Evolutionary conservation across 2,888 invertebrate genomes (phyloP).

Genomic region (Nycteola revayana): DNA sequence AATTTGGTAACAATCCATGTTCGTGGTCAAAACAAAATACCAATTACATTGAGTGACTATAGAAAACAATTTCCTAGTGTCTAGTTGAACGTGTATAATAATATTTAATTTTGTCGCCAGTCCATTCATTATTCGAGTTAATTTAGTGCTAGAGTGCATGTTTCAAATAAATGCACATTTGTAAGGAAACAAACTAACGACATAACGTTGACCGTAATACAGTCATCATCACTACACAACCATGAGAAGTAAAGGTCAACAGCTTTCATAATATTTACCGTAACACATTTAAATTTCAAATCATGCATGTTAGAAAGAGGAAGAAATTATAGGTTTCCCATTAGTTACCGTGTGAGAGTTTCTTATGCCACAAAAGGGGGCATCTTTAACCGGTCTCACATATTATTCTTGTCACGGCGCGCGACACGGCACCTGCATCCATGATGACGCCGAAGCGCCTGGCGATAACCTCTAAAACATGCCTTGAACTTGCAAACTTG

Average conservation of each 20-base stretch:
- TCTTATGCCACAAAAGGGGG: slow-evolving; percentile 50
- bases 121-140: too few species aligned
- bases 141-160: too few species aligned
- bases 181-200: slow-evolving; percentile 2
- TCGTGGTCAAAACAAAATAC: slow-evolving; percentile 29
- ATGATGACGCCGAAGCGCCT: slow-evolving; percentile 52
- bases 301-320: slow-evolving; percentile 40
- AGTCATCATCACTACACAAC: slow-evolving; percentile 9
- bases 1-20: slow-evolving; percentile 37
- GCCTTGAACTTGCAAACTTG: slow-evolving; percentile 46
- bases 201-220: slow-evolving; percentile 10
- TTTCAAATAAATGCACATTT: too few species aligned
- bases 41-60: slow-evolving; percentile 27
- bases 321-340: slow-evolving; percentile 47
- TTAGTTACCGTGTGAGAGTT: slow-evolving; percentile 40
- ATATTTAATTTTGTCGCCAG: slow-evolving; percentile 7
- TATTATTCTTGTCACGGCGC: slow-evolving; percentile 69
- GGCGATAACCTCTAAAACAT: slow-evolving; percentile 52
- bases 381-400: slow-evolving; percentile 63
- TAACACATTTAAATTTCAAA: slow-evolving; percentile 53
- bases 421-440: slow-evolving; percentile 67
- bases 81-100: slow-evolving; percentile 16
- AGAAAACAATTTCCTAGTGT: slow-evolving; percentile 34
- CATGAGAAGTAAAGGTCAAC: slow-evolving; percentile 22
- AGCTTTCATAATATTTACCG: slow-evolving; percentile 33